Evolutionary conservation across 1,140 invertebrate species (phyloP).

Genomic region (Drosophila ogumai): DNA sequence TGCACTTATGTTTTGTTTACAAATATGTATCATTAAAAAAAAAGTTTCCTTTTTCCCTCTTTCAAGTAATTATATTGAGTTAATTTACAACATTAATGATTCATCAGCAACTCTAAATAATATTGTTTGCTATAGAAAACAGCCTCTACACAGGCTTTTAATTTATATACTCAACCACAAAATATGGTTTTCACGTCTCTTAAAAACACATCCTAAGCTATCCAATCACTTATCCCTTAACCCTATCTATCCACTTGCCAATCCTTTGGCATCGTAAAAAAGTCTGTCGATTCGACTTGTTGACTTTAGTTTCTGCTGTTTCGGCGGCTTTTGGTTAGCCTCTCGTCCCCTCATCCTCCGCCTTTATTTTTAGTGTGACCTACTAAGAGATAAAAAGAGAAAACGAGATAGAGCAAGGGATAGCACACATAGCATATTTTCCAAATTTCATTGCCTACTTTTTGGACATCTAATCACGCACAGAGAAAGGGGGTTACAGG

Average conservation of each 20-base stretch:
- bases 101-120: not conserved
- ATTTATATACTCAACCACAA: slow-evolving; percentile 7
- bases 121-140: not conserved
- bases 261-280: slow-evolving; percentile 37
- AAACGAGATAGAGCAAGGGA: slow-evolving; percentile 14
- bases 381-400: slow-evolving; percentile 9
- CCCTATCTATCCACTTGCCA: not conserved
- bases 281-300: slow-evolving; percentile 36
- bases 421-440: slow-evolving; percentile 53
- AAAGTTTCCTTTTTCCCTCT: too few species aligned
- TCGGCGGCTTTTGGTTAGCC: slow-evolving; percentile 24
- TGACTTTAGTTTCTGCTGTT: slow-evolving; percentile 48
- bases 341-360: too few species aligned
- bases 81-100: too few species aligned
- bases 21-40: too few species aligned
- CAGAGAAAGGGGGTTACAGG: not conserved
- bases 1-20: not conserved
- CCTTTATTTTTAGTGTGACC: slow-evolving; percentile 20
- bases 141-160: not conserved
- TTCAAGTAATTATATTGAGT: too few species aligned
- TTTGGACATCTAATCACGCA: slow-evolving; percentile 70
- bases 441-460: slow-evolving; percentile 66
- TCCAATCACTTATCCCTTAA: slow-evolving; percentile 45
- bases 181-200: slow-evolving; percentile 14
- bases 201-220: slow-evolving; percentile 40